Conservation (phyloP, 2,113 vertebrate species). For the Python bivittatus region DNA sequence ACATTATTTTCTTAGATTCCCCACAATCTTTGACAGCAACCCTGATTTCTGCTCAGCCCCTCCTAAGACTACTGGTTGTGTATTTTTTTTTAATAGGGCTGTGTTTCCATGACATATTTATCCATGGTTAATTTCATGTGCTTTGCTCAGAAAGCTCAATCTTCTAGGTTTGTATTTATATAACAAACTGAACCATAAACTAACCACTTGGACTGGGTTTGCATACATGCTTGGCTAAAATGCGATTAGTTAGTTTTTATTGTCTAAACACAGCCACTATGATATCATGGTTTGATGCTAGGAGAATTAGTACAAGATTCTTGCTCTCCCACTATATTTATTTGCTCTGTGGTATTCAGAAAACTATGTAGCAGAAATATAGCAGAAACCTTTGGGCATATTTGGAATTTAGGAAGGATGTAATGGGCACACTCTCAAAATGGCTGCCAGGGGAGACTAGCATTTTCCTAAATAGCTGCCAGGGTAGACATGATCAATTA, state of each 20-base stretch:
- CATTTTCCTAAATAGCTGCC: neutral
- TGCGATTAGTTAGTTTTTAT: neutral
- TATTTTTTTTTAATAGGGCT: neutral
- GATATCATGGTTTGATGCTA: neutral
- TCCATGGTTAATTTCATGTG: neutral
- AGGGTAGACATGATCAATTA: neutral
- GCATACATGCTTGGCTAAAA: neutral
- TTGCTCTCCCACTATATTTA: neutral
- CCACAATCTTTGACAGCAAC: neutral
- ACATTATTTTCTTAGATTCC: neutral
- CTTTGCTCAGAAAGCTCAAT: neutral
- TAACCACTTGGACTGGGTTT: neutral
- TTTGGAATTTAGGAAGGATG: neutral
- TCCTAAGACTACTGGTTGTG: neutral
- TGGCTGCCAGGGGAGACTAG: neutral
- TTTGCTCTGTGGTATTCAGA: neutral
- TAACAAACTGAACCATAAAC: neutral
- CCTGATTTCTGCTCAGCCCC: neutral
- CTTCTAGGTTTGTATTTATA: neutral
- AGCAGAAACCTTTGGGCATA: neutral
- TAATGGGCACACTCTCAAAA: neutral
- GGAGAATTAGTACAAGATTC: neutral
- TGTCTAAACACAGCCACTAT: neutral
- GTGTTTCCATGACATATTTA: neutral
- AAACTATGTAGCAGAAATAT: neutral